phyloP scores from a whole-genome alignment of 64 coral and sea anemone genomes.

The Dendronephthya gigantea region DNA sequence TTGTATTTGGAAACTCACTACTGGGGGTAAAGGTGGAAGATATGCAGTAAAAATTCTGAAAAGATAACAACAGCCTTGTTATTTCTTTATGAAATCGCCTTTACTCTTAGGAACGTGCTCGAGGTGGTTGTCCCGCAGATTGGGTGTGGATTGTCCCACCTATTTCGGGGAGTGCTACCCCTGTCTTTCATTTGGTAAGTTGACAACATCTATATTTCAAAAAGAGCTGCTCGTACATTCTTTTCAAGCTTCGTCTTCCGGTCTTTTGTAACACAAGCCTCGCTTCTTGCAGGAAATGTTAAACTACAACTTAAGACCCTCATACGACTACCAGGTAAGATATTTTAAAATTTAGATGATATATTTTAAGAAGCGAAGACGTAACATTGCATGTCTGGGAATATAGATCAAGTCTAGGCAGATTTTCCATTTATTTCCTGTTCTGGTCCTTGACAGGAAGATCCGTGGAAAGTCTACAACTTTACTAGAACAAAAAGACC shows the following conservation, averaged over 20 bases:
- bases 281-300: constrained; percentile 47
- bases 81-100: too few species aligned
- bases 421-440: background rate
- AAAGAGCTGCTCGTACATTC: background rate
- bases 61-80: too few species aligned
- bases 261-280: too few species aligned
- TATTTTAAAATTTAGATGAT: background rate
- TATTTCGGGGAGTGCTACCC: constrained; percentile 50
- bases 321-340: constrained; percentile 51
- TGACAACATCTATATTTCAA: background rate
- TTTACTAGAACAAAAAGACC: background rate
- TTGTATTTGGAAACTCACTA: background rate
- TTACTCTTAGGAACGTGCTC: constrained; percentile 41
- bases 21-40: too few species aligned
- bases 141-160: constrained; percentile 92
- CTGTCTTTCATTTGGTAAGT: constrained; percentile 67
- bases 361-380: too few species aligned
- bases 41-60: too few species aligned
- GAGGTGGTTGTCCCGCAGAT: constrained; percentile 67
- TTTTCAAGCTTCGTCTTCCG: too few species aligned
- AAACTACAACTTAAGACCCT: constrained; percentile 54
- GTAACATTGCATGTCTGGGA: too few species aligned
- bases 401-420: too few species aligned
- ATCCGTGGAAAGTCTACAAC: constrained; percentile 75
- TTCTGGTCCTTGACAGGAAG: constrained; percentile 34